Conservation (phyloP, 37 sponge, comb jelly and placozoan species). For the Oopsacas minuta region DNA sequence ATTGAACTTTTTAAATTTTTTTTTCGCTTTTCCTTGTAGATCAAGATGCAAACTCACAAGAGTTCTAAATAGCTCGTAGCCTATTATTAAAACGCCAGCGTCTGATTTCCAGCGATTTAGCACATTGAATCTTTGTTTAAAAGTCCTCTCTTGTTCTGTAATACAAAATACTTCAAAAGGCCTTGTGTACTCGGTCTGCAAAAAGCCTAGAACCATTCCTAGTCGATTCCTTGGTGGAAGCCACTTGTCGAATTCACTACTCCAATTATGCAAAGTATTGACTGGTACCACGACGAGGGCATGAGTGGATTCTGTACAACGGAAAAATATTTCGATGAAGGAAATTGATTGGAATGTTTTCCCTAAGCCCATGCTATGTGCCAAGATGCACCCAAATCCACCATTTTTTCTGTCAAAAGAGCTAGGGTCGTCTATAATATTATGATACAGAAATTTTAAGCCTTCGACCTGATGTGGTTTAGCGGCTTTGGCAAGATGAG, state of each 20-base stretch:
- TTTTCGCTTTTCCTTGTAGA: not conserved
- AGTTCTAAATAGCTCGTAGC: conserved; percentile 83
- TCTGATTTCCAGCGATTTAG: conserved; percentile 32
- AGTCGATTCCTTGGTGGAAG: conserved; percentile 33
- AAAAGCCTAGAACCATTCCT: not conserved
- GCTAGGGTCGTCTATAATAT: conserved; percentile 58
- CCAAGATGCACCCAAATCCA: conserved; percentile 93
- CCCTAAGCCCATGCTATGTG: conserved; percentile 98
- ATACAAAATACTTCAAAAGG: conserved; percentile 44
- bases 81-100: conserved; percentile 89
- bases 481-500: conserved; percentile 46
- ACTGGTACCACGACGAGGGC: conserved; percentile 86
- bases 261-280: conserved; percentile 93
- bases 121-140: conserved; percentile 52
- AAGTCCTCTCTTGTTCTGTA: conserved; percentile 45
- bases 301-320: conserved; percentile 48
- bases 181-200: not conserved
- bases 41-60: conserved; percentile 14
- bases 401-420: conserved; percentile 28
- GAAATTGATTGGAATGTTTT: conserved; percentile 90
- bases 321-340: conserved; percentile 76
- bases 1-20: not conserved
- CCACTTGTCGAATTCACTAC: conserved; percentile 81
- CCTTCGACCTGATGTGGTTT: conserved; percentile 97
- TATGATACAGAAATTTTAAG: conserved; percentile 86